Percentiles rank a stretch among this genome's conserved stretches.
Conservation (phyloP, 2,888 invertebrate species). For the Merodon equestris region DNA sequence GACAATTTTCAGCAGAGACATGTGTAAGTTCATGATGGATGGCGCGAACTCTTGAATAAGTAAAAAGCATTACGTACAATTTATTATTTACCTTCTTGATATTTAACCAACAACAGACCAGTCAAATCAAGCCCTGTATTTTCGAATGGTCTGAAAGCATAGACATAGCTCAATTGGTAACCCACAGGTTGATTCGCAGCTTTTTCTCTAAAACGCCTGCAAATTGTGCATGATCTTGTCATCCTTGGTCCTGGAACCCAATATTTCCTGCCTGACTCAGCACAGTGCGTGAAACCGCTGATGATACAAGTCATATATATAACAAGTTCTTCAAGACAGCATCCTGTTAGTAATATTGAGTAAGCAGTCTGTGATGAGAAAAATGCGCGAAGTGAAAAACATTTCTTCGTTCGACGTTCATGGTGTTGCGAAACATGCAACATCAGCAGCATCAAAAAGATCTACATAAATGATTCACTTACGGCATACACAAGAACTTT, state of each 20-base stretch:
- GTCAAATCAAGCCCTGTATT: constrained; percentile 6
- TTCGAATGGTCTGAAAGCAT: constrained; percentile 6
- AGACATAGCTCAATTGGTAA: constrained; percentile 4
- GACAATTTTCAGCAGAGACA: constrained; percentile 3
- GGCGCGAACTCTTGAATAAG: constrained; percentile 10
- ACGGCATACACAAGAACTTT: too few relatives aligned
- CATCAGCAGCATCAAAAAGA: too few relatives aligned
- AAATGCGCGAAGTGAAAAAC: too few relatives aligned
- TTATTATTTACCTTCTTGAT: constrained; percentile 6
- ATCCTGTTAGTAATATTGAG: background rate
- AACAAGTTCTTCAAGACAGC: background rate
- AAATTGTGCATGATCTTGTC: background rate
- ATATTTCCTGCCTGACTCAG: background rate
- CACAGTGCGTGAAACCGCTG: constrained; percentile 1
- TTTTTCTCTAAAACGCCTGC: background rate
- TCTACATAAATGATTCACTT: too few relatives aligned
- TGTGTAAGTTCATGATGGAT: background rate
- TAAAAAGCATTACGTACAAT: constrained; percentile 7
- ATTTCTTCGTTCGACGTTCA: too few relatives aligned
- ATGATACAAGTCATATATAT: background rate
- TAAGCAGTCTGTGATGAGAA: too few relatives aligned
- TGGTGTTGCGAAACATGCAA: too few relatives aligned
- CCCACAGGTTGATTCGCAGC: constrained; percentile 1
- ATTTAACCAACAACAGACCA: background rate
- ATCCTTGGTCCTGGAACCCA: background rate